Evolutionary conservation across 2,888 invertebrate genomes (phyloP), one percentile per base, ranked within the genome.

Genomic region (Ectemnius continuus): DNA sequence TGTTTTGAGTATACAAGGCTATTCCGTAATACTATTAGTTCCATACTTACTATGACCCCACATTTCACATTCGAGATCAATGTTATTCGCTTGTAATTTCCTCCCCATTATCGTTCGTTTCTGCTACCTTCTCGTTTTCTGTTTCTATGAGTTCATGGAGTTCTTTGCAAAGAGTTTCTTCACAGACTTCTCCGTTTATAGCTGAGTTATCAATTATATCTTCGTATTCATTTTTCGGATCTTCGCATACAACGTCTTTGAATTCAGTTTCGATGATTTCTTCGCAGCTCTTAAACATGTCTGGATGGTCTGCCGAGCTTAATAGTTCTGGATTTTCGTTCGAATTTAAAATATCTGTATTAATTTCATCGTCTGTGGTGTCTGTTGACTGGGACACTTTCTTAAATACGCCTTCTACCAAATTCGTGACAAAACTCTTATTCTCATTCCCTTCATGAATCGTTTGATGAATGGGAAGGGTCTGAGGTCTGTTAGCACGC

Each of bases 381-480:
- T 89, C 89, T 0, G 89, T 88, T 3, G 89, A 89, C 52, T 89
- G 89, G 0, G 89, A 90, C 0, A 87, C 86, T 79, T 89, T 89
- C 62, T 90, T 90, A 67, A 87, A 73, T 4, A 83, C 88, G 36
- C 82, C 85, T 18, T 88, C 88, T 4, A 87, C 85, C 36, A 87
- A 68, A 73, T 86, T 86, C 0, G 86, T 78, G 0, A 86, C 84
- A 18, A 86, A 87, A 65, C 84, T 85, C 64, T 88, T 90, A 61
- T 81, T 87, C 63, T 90, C 89, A 66, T 80, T 86, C 56, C 85
- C 88, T 73, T 90, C 90, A 57, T 89, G 90, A 73, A 89, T 89
- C 0, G 89, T 90, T 73, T 88, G 89, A 73, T 88, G 88, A 77
- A 90, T 90, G 0, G 90, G 84, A 20, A 90, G 69, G 6, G 88